These are phyloP conservation scores for Cotesia chilonis DNA, from an alignment of 1,140 invertebrate genomes.

Conservation along the genomic window DNA sequence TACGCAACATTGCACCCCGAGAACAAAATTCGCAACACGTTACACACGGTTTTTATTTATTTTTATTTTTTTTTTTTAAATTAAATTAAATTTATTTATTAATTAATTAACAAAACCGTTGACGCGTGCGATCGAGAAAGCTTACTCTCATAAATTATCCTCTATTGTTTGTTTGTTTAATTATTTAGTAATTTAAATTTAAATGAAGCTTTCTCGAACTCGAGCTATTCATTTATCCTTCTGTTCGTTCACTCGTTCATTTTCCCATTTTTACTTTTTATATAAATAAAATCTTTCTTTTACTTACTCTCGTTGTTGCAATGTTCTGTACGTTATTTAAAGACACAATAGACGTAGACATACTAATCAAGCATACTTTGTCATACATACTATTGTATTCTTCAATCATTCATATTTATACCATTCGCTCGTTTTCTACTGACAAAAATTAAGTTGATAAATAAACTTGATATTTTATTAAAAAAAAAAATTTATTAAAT, in stretches of 20 bases:
- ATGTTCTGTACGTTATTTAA: slow-evolving; percentile 60
- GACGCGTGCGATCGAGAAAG: slow-evolving; percentile 21
- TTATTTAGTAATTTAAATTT: background rate
- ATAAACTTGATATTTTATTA: no score
- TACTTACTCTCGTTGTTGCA: slow-evolving; percentile 47
- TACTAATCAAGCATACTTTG: slow-evolving; percentile 65
- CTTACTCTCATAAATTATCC: background rate
- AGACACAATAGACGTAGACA: slow-evolving; percentile 67
- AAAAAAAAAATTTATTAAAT: no score
- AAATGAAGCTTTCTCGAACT: background rate
- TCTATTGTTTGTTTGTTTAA: background rate
- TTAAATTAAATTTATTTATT: background rate
- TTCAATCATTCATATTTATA: slow-evolving; percentile 61
- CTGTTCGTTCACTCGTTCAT: background rate
- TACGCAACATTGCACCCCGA: slow-evolving; percentile 53
- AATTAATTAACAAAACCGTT: slow-evolving; percentile 9
- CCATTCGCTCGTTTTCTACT: slow-evolving; percentile 53
- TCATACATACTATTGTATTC: slow-evolving; percentile 54
- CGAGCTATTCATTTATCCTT: background rate
- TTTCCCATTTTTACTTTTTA: background rate
- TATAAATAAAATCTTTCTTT: background rate
- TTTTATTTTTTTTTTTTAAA: background rate
- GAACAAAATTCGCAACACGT: slow-evolving; percentile 25
- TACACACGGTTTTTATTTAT: slow-evolving; percentile 5
- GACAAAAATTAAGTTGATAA: no score